Evolutionary conservation across 2,113 vertebrate genomes (phyloP), one percentile per base, ranked within the genome.

Genomic region (Empidonax traillii): DNA sequence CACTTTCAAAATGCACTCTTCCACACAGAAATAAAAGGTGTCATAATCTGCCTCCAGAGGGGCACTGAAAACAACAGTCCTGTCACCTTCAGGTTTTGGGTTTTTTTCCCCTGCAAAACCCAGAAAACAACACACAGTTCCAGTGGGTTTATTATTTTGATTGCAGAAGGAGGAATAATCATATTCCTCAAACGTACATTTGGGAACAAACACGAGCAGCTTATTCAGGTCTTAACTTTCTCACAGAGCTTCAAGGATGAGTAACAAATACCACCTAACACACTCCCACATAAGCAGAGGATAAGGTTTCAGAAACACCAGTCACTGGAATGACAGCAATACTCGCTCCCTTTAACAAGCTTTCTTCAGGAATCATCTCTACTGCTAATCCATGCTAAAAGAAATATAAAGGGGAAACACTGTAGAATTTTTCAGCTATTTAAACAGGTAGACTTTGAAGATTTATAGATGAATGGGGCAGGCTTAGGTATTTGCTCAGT

Each of bases 171-270:
- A 90, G 13, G 47, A 94, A 77, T 77, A 77, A 84, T 66, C 55
- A 5, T 52, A 85, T 72, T 90, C 78, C 67, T 94, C 63, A n/a
- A 88, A 71, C 0, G 0, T 30, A 62, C 22, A 31, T 78, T 89
- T 74, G 65, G 68, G 24, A 96, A 94, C 79, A 88, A 52, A 85
- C 9, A n/a, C 80, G 85, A 91, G 80, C 90, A 83, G 68, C 61
- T 90, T 80, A 81, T 79, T 90, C 85, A 68, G 58, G 53, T 91
- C 89, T 76, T 76, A 75, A 89, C 85, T 73, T 93, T 90, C 75
- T 79, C 81, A 93, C 71, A 77, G 72, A 84, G 56, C 44, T 90
- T 89, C 92, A 86, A 84, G 75, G 86, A 93, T 81, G 61, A 92
- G 90, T 67, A 92, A 96, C 56, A 94, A 90, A 75, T 23, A 86